Conservation (phyloP, 2,888 invertebrate species). For the Eilema griseolum region DNA sequence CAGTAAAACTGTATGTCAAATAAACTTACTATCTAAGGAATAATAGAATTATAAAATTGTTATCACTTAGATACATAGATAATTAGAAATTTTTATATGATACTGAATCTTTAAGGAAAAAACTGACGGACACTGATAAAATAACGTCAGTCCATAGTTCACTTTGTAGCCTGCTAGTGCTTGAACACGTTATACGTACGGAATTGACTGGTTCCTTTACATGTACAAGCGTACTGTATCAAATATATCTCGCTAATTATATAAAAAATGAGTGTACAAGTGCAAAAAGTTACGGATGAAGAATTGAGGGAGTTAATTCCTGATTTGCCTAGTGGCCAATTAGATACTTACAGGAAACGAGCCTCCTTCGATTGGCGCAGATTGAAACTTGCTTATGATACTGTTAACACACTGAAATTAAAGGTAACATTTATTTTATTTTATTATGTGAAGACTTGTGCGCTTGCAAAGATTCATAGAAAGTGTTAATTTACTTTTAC, state of each 20-base stretch:
- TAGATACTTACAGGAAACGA: conserved; percentile 88
- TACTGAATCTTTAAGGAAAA: background rate
- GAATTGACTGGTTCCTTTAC: no score
- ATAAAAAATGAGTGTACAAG: conserved; percentile 40
- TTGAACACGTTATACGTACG: background rate
- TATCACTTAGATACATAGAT: background rate
- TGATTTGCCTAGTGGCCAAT: conserved; percentile 88
- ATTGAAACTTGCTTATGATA: conserved; percentile 78
- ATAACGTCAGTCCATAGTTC: conserved; percentile 1
- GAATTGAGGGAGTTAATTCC: conserved; percentile 80
- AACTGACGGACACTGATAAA: background rate
- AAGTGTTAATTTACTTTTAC: no score
- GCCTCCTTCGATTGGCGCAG: conserved; percentile 91
- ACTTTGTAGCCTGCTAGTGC: background rate
- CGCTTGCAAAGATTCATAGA: background rate
- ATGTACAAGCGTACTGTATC: background rate
- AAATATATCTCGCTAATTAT: background rate
- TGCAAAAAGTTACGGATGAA: conserved; percentile 60
- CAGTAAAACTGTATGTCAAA: background rate
- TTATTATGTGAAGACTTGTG: background rate
- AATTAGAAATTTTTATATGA: background rate
- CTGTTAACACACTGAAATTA: conserved; percentile 67
- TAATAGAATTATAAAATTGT: background rate
- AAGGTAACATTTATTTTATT: conserved; percentile 72
- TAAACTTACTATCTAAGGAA: background rate